Evolutionary conservation across 1,140 invertebrate species (phyloP), one percentile per base, ranked within the genome.

Genomic region (Temnothorax longispinosus): DNA sequence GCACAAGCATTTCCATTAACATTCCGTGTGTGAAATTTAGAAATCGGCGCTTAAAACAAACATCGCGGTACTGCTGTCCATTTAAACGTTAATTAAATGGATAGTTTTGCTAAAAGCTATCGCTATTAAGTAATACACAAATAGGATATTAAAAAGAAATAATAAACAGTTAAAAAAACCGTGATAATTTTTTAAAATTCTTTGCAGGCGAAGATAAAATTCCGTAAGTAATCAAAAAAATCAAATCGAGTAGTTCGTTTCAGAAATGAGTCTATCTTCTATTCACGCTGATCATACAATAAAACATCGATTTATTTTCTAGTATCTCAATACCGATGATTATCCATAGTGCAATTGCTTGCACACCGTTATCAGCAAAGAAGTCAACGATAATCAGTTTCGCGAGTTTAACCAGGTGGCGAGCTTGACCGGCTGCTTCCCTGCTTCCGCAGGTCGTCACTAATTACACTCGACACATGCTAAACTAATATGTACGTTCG

Each of bases 401-500:
- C 80, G 54, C 80, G 80, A 72, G 78, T 81, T 81, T 81, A 71
- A 74, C 80, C 80, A 74, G 52, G 38, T 84, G 69, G 80, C 54
- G 69, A 74, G 77, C 77, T 54, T 69, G 77, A 75, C 80, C 69
- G 69, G 41, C 50, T 74, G 54, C 69, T 75, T 74, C 54, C 69
- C 54, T 56, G 67, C 69, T 84, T 84, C 80, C 54, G 41, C 69
- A 84, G 54, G 27, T 74, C 69, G 69, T 84, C 80, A 84, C 80
- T 84, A 84, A 84, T 84, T 75, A 84, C 80, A 84, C 80, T 74
- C 54, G 80, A 74, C 69, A 47, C 54, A 60, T 35, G 80, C 56
- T 84, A 84, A 84, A 74, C 80, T 84, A 84, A 75, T 75, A 74
- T 84, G 54, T 75, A 75, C 54, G 69, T 74, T 84, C 69, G 69